Percentiles rank a stretch among this genome's conserved stretches.
Conservation (phyloP, 2,797 vertebrate species). For the Scyliorhinus canicula region DNA sequence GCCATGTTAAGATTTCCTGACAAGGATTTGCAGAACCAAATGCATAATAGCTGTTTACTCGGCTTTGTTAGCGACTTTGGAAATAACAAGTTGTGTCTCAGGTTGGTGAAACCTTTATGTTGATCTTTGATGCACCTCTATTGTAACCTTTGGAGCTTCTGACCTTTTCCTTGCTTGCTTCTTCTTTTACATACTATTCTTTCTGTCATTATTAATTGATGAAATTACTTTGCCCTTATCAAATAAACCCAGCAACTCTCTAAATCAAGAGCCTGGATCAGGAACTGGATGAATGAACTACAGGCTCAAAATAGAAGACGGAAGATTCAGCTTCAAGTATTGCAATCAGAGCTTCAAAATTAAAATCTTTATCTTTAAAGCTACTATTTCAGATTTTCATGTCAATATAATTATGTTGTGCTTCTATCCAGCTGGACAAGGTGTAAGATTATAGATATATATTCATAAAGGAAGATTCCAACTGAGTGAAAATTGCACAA, state of each 20-base stretch:
- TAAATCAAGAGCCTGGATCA: not conserved
- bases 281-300: not conserved
- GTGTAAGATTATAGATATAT: not conserved
- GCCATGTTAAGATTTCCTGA: not conserved
- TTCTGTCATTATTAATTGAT: not conserved
- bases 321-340: not conserved
- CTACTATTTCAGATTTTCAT: not conserved
- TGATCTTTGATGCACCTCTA: not conserved
- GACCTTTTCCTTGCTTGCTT: not conserved
- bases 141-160: not conserved
- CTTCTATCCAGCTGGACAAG: not conserved
- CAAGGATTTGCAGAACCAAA: not conserved
- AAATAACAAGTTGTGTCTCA: not conserved
- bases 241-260: not conserved
- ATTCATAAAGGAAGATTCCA: not conserved
- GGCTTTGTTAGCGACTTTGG: not conserved
- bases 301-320: not conserved
- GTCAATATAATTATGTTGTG: not conserved
- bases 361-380: not conserved
- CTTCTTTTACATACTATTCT: not conserved
- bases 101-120: not conserved
- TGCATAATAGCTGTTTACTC: not conserved
- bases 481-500: not conserved
- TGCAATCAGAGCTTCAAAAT: not conserved
- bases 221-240: not conserved